Conservation (phyloP, 1,140 invertebrate species). For the Copidosoma floridanum region DNA sequence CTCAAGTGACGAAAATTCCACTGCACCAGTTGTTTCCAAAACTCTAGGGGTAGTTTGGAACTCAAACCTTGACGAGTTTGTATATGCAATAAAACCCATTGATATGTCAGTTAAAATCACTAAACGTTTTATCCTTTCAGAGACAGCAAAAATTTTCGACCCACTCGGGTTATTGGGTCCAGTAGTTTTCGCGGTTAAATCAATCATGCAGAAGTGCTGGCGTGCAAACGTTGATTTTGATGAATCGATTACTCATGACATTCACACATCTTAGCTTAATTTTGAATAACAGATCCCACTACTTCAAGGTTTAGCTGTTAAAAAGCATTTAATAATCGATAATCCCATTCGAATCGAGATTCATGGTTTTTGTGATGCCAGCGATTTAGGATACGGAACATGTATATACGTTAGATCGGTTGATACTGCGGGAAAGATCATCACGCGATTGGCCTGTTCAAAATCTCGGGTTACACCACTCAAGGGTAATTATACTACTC, state of each 20-base stretch:
- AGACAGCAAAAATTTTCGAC: constrained; percentile 23
- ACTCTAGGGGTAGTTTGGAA: background rate
- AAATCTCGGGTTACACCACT: constrained; percentile 13
- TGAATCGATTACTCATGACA: background rate
- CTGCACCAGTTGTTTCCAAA: background rate
- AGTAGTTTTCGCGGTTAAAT: constrained; percentile 18
- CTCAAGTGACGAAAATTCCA: background rate
- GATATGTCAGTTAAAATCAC: background rate
- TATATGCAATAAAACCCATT: background rate
- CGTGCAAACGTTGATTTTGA: constrained; percentile 14
- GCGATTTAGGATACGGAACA: constrained; percentile 29
- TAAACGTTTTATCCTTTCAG: constrained; percentile 15
- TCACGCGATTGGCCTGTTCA: background rate
- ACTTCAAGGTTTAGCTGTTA: background rate
- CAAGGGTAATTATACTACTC: background rate
- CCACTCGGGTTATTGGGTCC: constrained; percentile 23
- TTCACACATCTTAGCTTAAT: background rate
- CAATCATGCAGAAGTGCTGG: constrained; percentile 19
- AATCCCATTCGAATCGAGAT: background rate
- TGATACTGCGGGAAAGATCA: background rate
- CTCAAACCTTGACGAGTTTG: background rate
- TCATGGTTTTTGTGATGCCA: constrained; percentile 35
- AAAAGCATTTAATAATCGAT: too few species aligned
- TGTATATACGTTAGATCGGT: constrained; percentile 17
- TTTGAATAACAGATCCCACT: background rate